Percentiles rank a stretch among this genome's conserved stretches.
phyloP scores from a whole-genome alignment of 2,113 vertebrate species.

The Accipiter virgatus region DNA sequence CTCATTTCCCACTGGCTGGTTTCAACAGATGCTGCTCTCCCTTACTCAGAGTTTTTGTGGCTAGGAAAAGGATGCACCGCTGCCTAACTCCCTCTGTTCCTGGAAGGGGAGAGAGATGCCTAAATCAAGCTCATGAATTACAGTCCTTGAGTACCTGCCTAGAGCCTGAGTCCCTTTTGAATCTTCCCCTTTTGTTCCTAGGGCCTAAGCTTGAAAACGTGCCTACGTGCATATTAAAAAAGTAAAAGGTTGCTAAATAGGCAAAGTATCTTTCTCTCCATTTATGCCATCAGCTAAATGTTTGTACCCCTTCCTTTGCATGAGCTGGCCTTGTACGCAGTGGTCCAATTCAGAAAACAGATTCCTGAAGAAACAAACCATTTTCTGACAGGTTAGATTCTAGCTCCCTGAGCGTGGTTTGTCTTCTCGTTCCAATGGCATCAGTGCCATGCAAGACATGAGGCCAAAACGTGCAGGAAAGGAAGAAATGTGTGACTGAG shows the following conservation, averaged over 20 bases:
- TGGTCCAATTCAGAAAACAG: not conserved
- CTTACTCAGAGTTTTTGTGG: not conserved
- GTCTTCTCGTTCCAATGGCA: not conserved
- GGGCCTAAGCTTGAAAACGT: not conserved
- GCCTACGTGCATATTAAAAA: not conserved
- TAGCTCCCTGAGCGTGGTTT: not conserved
- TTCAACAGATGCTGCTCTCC: not conserved
- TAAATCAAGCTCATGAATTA: not conserved
- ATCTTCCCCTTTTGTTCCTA: not conserved
- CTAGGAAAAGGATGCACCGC: not conserved
- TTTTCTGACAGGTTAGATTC: not conserved
- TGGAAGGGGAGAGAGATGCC: not conserved
- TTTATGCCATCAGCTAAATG: not conserved
- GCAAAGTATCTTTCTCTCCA: not conserved
- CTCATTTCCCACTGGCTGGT: not conserved
- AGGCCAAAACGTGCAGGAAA: not conserved
- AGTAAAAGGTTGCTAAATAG: not conserved
- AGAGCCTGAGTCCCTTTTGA: not conserved
- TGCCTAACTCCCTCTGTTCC: not conserved
- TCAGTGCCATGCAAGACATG: not conserved
- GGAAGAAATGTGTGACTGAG: not conserved
- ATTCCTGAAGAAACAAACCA: not conserved
- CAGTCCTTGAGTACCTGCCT: not conserved
- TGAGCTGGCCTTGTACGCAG: not conserved
- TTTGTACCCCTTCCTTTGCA: not conserved